These are phyloP conservation scores for Lepidochitona cinerea DNA, from an alignment of 2,888 invertebrate species.

Conservation along the genomic window DNA sequence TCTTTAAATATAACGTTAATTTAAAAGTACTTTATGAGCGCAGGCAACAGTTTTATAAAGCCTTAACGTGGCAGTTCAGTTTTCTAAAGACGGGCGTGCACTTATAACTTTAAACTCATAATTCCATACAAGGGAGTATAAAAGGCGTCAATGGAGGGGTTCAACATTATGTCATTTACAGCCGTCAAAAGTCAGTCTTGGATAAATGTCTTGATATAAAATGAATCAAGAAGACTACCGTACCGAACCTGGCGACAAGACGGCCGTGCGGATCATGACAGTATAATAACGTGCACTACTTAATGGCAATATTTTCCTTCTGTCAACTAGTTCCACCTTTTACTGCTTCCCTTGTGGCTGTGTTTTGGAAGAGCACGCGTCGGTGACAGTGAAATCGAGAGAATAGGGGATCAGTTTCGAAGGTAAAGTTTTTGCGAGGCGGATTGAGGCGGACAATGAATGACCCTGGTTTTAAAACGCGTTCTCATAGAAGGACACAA, in stretches of 20 bases:
- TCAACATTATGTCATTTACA: too few species aligned
- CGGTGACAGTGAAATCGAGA: not conserved
- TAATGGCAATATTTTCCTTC: slow-evolving; percentile 3
- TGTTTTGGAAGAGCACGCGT: slow-evolving; percentile 3
- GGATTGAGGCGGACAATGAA: not conserved
- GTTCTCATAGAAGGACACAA: not conserved
- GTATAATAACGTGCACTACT: not conserved
- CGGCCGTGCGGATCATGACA: not conserved
- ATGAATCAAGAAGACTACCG: not conserved
- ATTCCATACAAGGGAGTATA: too few species aligned
- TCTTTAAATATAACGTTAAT: too few species aligned
- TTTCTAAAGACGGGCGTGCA: too few species aligned
- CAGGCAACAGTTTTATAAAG: too few species aligned
- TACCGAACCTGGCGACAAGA: not conserved
- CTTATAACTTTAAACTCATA: too few species aligned
- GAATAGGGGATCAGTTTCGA: slow-evolving; percentile 1
- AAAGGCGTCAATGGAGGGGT: too few species aligned
- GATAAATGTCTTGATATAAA: not conserved
- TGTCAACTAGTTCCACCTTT: not conserved
- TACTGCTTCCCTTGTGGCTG: not conserved
- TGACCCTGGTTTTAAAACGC: slow-evolving; percentile 3
- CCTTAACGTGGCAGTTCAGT: too few species aligned
- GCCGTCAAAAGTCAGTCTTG: not conserved
- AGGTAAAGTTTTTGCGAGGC: slow-evolving; percentile 6
- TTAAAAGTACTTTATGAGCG: too few species aligned